A percentile compares a stretch with the other conserved stretches of the same genome.
phyloP scores from a whole-genome alignment of 1,140 invertebrate genomes.

The Artemia franciscana region DNA sequence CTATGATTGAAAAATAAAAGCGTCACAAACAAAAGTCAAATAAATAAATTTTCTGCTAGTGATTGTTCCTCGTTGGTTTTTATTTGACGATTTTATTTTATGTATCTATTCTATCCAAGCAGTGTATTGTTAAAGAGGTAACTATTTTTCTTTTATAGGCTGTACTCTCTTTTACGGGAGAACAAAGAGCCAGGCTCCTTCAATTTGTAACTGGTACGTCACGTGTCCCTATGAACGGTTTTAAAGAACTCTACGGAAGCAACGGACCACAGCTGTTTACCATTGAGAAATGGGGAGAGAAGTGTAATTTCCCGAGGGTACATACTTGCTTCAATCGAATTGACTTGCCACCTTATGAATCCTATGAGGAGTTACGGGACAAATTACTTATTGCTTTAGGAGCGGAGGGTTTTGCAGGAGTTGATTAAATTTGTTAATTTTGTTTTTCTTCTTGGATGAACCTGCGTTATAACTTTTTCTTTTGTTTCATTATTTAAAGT shows the following conservation, averaged over 20 bases:
- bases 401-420: conserved; percentile 89
- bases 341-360: conserved; percentile 88
- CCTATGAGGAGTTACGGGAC: conserved; percentile 76
- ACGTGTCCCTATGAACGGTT: conserved; percentile 95
- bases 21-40: too few species aligned
- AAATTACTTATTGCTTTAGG: conserved; percentile 92
- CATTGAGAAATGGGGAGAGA: conserved; percentile 93
- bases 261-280: conserved; percentile 96
- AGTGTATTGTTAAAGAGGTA: too few species aligned
- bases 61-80: too few species aligned
- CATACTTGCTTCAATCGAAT: conserved; percentile 97
- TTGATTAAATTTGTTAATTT: too few species aligned
- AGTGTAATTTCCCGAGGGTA: conserved; percentile 77
- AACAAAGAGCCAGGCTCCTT: conserved; percentile 83
- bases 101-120: too few species aligned
- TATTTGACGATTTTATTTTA: too few species aligned
- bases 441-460: too few species aligned
- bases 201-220: too few species aligned
- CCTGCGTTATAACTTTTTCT: too few species aligned
- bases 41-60: too few species aligned
- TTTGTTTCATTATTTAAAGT: too few species aligned
- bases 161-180: conserved; percentile 84
- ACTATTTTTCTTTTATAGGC: conserved; percentile 35
- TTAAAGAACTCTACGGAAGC: conserved; percentile 89
- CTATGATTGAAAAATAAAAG: too few species aligned